Base-by-base conservation (phyloP, 2,797 vertebrate genomes). In the Liparis tanakae region DNA sequence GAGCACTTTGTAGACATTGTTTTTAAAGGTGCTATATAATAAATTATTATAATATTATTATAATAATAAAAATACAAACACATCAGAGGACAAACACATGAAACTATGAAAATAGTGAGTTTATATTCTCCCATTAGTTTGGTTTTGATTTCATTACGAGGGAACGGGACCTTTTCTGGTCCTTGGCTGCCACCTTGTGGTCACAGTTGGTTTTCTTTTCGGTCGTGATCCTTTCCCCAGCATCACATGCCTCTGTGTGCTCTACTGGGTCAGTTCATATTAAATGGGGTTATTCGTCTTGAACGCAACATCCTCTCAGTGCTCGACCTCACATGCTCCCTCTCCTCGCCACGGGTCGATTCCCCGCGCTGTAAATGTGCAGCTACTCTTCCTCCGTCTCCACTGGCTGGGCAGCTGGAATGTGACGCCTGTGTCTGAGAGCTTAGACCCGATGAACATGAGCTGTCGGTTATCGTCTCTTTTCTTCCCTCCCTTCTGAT, bases 121-220 rank as follows among this genome's bases (percentile, higher is more conserved):
- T 72, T 6, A 34, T 66, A 30, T 60, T 8, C 8, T 33, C 8
- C 18, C 7, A 5, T 51, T 55, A 2, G 5, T 41, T 34, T 57
- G 22, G 22, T 7, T 59, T 63, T 71, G 17, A 1, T 10, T 41
- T 5, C 1, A 15, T 46, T 13, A 36, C 34, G 17, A 18, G 8
- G 18, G 1, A 25, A 2, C 44, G 2, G 48, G 44, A 64, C 4
- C 3, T 39, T 48, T 6, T 44, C 30, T 54, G 8, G 59, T 67
- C 41, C 61, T 80, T 68, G 91, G 82, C 85, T 86, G 44, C 87
- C 91, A 80, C 62, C 84, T 51, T 82, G 62, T 92, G 91, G 88
- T 67, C 30, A 41, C 2, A 25, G 12, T 73, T n/a, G 22, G 30
- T n/a, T 46, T 20, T 1, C 2, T 37, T 48, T 9, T 72, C 50